These are phyloP conservation scores for Amphipoea lucens DNA, from an alignment of 2,888 invertebrate genomes.

Conservation along the genomic window DNA sequence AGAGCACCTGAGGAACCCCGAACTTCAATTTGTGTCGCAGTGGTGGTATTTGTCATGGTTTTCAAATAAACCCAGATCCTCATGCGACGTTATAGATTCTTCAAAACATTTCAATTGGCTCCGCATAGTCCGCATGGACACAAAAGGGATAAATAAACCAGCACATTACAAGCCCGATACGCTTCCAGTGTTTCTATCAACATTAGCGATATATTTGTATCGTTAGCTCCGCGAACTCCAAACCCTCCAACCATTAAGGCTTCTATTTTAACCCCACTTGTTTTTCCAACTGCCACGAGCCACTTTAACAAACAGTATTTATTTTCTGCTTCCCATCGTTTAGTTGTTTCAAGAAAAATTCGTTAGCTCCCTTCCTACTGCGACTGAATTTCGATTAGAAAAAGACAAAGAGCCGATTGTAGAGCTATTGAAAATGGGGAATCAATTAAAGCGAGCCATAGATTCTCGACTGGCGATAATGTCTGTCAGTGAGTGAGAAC, in stretches of 20 bases:
- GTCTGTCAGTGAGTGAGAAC: conserved; percentile 80
- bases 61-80: conserved; percentile 14
- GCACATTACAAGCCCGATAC: conserved; percentile 34
- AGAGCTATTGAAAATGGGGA: conserved; percentile 80
- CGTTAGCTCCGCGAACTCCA: conserved; percentile 45
- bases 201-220: conserved; percentile 64
- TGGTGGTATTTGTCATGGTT: background rate
- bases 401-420: conserved; percentile 87
- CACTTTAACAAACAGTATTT: conserved; percentile 80
- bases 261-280: conserved; percentile 71
- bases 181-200: conserved; percentile 49
- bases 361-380: conserved; percentile 76
- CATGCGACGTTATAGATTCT: background rate
- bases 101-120: conserved; percentile 16
- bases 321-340: conserved; percentile 74
- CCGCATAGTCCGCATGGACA: background rate
- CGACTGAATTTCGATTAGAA: conserved; percentile 85
- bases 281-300: conserved; percentile 73
- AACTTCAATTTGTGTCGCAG: background rate
- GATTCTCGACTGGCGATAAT: conserved; percentile 83
- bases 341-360: conserved; percentile 82
- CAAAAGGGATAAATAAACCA: conserved; percentile 45
- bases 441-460: conserved; percentile 89
- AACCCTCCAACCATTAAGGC: conserved; percentile 68
- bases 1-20: background rate